Base-by-base conservation (phyloP, 2,888 invertebrate genomes). In the Himalopsyche anomala region DNA sequence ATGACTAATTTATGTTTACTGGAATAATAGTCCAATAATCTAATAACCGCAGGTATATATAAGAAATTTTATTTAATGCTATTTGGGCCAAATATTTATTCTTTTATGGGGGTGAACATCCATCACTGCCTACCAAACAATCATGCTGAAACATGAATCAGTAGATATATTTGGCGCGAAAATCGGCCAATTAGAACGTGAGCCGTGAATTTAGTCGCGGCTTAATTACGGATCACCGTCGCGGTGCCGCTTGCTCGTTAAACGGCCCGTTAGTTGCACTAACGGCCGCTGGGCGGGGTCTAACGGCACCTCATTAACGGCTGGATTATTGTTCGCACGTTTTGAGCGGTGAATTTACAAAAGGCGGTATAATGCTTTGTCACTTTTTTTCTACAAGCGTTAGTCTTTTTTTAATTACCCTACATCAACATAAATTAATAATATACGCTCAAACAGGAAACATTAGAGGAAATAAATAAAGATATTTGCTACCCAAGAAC, bases 241-340 rank as follows among this genome's bases (percentile, higher is more conserved):
- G 42, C 83, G 79, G 74, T 62, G 79, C 83, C 51, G 45, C 45
- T 51, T 42, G 42, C 51, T 79, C 83, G 83, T 83, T 79, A 83
- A 83, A 83, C 79, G 83, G 83, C 62, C 84, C 84, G 84, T 84
- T 84, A 74, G 80, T 79, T 55, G 38, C 40, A 36, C 4, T 84
- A 84, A 84, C 84, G 84, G 84, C 40, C 40, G 40, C 38, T 62
- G 80, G 80, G 80, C 51, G 80, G 55, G 84, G 56, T 54, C 42
- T 28, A 84, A 83, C 80, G 87, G 83, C 74, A 84, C 56, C 82
- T 83, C 85, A 82, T 87, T 85, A 85, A 38, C 80, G 54, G 74
- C 38, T 42, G 79, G 84, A 84, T 84, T 86, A 82, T 86, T 74
- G 86, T 86, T 82, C 86, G 62, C 86, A 86, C 81, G 74, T 84